Conservation (phyloP, 2,797 vertebrate species). For the Trematomus bernacchii region DNA sequence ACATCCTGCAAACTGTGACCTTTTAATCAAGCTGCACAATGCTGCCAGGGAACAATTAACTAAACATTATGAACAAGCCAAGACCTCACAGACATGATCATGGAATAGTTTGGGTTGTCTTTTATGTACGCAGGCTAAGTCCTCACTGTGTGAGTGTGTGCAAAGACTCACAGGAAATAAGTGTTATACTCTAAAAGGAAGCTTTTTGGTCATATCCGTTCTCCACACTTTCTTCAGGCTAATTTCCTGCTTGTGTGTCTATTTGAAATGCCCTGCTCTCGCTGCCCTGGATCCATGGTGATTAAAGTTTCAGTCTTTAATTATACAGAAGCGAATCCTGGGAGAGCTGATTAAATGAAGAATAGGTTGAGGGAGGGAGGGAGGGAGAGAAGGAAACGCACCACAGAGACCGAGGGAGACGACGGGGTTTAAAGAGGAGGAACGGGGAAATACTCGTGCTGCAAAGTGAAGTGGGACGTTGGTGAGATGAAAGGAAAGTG, state of each 20-base stretch:
- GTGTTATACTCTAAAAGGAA: not conserved
- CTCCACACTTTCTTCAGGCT: constrained; percentile 12
- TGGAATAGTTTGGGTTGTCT: constrained; percentile 7
- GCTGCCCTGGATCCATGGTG: constrained; percentile 59
- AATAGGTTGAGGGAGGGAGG: constrained; percentile 50
- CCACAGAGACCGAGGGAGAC: constrained; percentile 32
- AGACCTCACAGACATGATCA: constrained; percentile 14
- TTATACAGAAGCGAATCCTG: constrained; percentile 72
- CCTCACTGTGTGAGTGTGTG: not conserved
- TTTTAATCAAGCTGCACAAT: constrained; percentile 47
- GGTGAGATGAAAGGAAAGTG: constrained; percentile 39
- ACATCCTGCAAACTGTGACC: constrained; percentile 55
- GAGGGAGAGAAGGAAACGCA: constrained; percentile 41
- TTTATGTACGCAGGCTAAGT: not conserved
- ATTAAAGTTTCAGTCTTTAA: constrained; percentile 75
- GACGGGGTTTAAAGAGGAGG: constrained; percentile 1
- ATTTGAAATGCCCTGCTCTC: constrained; percentile 49
- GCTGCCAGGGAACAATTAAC: constrained; percentile 36
- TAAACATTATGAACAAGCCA: constrained; percentile 19
- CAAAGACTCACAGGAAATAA: constrained; percentile 11
- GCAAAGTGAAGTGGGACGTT: constrained; percentile 5
- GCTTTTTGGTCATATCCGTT: constrained; percentile 7
- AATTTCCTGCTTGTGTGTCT: constrained; percentile 46
- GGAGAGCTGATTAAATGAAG: constrained; percentile 77
- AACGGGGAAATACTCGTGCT: constrained; percentile 7